Conservation (phyloP, 1,140 invertebrate genomes). For the Drosophila melanica region DNA sequence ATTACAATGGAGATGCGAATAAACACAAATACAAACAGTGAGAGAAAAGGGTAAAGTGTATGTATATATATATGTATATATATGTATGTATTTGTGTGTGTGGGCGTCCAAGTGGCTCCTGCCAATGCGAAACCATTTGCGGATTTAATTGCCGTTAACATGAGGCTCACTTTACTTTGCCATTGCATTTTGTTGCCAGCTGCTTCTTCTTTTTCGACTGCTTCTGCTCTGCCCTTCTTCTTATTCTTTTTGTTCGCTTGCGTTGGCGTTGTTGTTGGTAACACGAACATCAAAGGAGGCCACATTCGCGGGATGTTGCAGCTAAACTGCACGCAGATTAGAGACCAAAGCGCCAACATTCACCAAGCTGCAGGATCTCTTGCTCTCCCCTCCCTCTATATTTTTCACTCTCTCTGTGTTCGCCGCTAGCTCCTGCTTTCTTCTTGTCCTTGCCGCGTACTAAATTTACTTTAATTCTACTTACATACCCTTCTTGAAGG, state of each 20-base stretch:
- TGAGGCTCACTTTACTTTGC: conserved; percentile 59
- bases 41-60: too few relatives aligned
- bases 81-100: not conserved
- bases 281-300: conserved; percentile 59
- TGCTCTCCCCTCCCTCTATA: too few relatives aligned
- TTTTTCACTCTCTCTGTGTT: not conserved
- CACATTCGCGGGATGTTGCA: not conserved
- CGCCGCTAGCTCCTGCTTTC: not conserved
- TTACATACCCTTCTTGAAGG: not conserved
- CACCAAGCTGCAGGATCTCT: not conserved
- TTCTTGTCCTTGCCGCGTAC: conserved; percentile 7
- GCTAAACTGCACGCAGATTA: conserved; percentile 56
- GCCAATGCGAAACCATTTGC: conserved; percentile 76
- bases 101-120: conserved; percentile 23
- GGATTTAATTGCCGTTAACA: conserved; percentile 82
- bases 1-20: conserved; percentile 32
- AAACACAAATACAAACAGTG: conserved; percentile 15
- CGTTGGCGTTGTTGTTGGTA: conserved; percentile 33
- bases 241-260: not conserved
- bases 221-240: not conserved
- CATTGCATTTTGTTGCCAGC: conserved; percentile 8
- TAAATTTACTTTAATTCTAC: not conserved
- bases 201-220: conserved; percentile 7
- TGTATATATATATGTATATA: too few relatives aligned
- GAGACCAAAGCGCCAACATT: conserved; percentile 57